These are phyloP conservation scores for Adela reaumurella DNA, from an alignment of 2,888 invertebrate genomes.

Conservation along the genomic window DNA sequence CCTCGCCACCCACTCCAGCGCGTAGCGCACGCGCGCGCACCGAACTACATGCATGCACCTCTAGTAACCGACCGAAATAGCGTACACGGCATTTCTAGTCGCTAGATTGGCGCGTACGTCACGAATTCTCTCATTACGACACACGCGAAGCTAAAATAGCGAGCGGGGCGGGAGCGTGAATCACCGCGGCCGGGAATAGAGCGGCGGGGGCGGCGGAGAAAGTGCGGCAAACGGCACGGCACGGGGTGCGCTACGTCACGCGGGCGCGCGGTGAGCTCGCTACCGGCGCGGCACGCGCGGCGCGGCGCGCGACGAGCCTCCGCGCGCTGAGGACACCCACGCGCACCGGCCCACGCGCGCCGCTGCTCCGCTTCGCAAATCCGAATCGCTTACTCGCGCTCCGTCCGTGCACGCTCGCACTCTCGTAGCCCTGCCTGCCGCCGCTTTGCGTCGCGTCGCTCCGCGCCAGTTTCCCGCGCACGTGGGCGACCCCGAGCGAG, in stretches of 20 bases:
- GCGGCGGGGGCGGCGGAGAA: constrained; percentile 5
- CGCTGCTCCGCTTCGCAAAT: background rate
- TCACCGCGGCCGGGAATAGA: constrained; percentile 21
- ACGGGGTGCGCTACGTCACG: constrained; percentile 16
- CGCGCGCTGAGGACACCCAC: constrained; percentile 25
- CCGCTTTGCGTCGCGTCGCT: constrained; percentile 33
- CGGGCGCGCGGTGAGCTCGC: constrained; percentile 7
- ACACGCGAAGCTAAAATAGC: constrained; percentile 11
- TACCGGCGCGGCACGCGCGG: constrained; percentile 19
- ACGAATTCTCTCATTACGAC: background rate
- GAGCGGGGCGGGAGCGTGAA: constrained; percentile 38
- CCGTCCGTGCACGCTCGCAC: constrained; percentile 19
- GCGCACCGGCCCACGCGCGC: constrained; percentile 12
- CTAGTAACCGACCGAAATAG: background rate
- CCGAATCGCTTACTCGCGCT: constrained; percentile 13
- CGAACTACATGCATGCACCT: background rate
- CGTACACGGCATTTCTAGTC: background rate
- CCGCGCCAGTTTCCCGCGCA: constrained; percentile 55
- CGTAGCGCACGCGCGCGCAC: too few relatives aligned
- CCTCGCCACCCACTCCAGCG: too few relatives aligned
- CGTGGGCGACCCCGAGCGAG: constrained; percentile 32
- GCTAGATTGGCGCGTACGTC: background rate
- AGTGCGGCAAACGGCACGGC: constrained; percentile 38
- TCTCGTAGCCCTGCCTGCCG: constrained; percentile 22
- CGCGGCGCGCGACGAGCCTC: constrained; percentile 40